A percentile compares a stretch with the other conserved stretches of the same genome.
Evolutionary conservation across 2,113 vertebrate genomes (phyloP).

Genomic region (Pelvicachromis taeniatus): DNA sequence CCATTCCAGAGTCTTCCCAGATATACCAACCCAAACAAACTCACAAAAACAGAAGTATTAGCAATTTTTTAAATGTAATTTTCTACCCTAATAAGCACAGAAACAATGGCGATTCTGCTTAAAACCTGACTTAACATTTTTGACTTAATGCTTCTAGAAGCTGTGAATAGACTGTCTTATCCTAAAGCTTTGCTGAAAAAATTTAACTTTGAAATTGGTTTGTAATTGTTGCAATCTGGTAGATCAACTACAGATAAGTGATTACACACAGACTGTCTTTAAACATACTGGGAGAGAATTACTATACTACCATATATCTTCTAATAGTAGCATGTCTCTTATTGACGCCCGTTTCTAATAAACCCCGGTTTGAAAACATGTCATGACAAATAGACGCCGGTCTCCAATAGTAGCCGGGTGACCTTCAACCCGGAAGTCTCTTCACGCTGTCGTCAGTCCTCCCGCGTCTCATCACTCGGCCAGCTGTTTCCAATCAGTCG

Average conservation of each 20-base stretch:
- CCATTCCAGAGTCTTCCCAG: neutral
- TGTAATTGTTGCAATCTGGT: neutral
- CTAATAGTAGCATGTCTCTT: no score
- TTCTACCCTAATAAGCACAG: neutral
- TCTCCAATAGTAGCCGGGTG: no score
- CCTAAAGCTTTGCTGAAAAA: neutral
- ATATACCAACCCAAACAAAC: neutral
- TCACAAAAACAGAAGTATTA: no score
- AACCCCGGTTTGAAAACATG: no score
- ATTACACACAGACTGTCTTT: accelerated
- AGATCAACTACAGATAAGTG: neutral
- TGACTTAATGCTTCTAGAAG: neutral
- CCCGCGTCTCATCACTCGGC: no score
- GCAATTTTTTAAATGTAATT: neutral
- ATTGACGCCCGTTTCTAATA: no score
- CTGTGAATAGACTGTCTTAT: accelerated
- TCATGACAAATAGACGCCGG: no score
- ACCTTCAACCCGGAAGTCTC: no score
- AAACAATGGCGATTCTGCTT: neutral
- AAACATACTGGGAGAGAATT: neutral
- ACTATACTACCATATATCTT: no score
- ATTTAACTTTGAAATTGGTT: neutral
- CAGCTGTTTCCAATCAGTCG: no score
- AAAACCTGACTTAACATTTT: neutral
- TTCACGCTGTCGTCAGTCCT: no score